phyloP scores from a whole-genome alignment of 1,140 invertebrate genomes.

The Papilio aristodemus region DNA sequence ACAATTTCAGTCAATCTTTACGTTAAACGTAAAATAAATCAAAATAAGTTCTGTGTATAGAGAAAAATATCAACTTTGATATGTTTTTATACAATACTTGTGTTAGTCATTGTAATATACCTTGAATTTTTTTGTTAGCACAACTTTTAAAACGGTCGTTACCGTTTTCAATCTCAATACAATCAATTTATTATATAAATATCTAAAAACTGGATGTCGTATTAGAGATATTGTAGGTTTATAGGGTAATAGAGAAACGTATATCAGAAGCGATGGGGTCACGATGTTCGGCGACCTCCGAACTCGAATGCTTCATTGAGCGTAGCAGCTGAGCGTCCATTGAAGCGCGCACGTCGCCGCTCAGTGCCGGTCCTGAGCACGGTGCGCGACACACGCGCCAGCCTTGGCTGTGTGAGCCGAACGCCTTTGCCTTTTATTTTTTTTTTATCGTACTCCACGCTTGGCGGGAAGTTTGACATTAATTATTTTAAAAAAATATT shows the following conservation, averaged over 20 bases:
- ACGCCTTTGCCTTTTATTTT: constrained; percentile 54
- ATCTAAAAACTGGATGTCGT: constrained; percentile 18
- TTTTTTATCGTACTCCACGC: constrained; percentile 48
- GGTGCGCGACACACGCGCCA: constrained; percentile 71
- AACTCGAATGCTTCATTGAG: constrained; percentile 76
- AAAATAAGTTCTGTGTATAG: too few relatives aligned
- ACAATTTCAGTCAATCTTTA: background rate
- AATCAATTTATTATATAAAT: background rate
- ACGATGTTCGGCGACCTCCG: constrained; percentile 69
- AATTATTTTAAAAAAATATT: constrained; percentile 34
- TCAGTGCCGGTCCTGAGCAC: constrained; percentile 73
- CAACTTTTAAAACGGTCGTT: too few relatives aligned
- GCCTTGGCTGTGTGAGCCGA: constrained; percentile 53
- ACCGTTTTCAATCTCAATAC: too few relatives aligned
- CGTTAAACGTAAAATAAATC: too few relatives aligned
- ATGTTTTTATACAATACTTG: too few relatives aligned
- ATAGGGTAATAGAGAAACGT: constrained; percentile 70
- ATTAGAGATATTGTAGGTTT: constrained; percentile 51
- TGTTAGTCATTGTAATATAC: too few relatives aligned
- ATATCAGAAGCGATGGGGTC: constrained; percentile 59
- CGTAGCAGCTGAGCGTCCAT: constrained; percentile 71
- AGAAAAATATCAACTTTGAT: too few relatives aligned
- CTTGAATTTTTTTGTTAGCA: too few relatives aligned
- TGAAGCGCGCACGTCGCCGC: constrained; percentile 58
- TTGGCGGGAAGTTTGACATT: constrained; percentile 68